Conservation (phyloP, 2,888 invertebrate genomes). For the Limnephilus rhombicus region DNA sequence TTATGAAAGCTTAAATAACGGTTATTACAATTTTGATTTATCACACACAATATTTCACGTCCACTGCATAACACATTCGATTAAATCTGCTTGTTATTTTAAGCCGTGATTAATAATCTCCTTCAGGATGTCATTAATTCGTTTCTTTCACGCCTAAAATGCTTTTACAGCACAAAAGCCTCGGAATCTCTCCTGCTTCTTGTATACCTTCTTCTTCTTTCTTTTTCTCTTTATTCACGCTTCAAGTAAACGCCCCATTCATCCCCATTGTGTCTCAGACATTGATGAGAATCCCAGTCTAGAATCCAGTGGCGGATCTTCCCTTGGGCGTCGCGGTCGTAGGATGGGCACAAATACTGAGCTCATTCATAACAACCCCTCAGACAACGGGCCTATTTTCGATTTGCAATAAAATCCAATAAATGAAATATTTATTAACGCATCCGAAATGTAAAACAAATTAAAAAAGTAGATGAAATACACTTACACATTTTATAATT, state of each 20-base stretch:
- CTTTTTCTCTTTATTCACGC: neutral
- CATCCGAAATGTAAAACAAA: too few relatives aligned
- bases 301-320: neutral
- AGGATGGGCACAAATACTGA: neutral
- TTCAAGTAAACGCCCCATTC: slow-evolving; percentile 24
- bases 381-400: too few relatives aligned
- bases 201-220: neutral
- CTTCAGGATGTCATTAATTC: slow-evolving; percentile 22
- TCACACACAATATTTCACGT: neutral
- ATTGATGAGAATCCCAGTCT: slow-evolving; percentile 26
- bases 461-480: too few relatives aligned
- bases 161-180: slow-evolving; percentile 20
- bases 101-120: neutral
- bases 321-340: neutral
- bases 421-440: too few relatives aligned
- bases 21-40: neutral
- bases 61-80: neutral
- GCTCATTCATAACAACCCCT: neutral
- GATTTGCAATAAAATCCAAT: too few relatives aligned
- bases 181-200: neutral
- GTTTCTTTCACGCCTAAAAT: slow-evolving; percentile 37
- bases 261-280: slow-evolving; percentile 24
- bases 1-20: neutral
- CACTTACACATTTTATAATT: too few relatives aligned
- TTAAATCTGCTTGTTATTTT: slow-evolving; percentile 25